phyloP scores from a whole-genome alignment of 2,797 vertebrate genomes.

The Rhinoraja longicauda region DNA sequence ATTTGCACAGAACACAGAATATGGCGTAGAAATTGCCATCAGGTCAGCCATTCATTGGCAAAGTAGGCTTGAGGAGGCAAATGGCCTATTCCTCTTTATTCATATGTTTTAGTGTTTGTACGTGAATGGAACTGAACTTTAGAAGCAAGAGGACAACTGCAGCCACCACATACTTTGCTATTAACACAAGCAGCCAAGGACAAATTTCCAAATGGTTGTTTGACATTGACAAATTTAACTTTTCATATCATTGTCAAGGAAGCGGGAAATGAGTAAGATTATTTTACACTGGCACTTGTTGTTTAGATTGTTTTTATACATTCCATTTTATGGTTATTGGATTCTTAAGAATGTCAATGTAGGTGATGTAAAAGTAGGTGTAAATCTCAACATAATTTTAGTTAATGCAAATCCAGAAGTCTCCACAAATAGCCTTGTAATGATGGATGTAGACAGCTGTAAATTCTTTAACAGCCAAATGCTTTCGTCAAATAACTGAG shows the following conservation, averaged over 20 bases:
- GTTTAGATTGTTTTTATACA: background rate
- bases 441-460: background rate
- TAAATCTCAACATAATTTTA: background rate
- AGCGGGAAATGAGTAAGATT: background rate
- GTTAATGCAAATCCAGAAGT: background rate
- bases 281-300: background rate
- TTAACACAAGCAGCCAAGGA: too few relatives aligned
- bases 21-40: too few relatives aligned
- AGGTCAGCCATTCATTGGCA: too few relatives aligned
- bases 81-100: too few relatives aligned
- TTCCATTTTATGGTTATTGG: background rate
- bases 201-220: background rate
- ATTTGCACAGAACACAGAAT: too few relatives aligned
- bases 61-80: too few relatives aligned
- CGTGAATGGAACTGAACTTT: too few relatives aligned
- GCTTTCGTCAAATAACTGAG: background rate
- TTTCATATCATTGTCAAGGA: background rate
- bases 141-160: too few relatives aligned
- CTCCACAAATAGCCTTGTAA: background rate
- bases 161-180: too few relatives aligned
- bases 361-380: background rate
- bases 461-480: conserved; percentile 15
- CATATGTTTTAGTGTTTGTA: too few relatives aligned
- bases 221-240: background rate
- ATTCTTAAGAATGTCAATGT: background rate